Percentiles rank a stretch among this genome's conserved stretches.
These are phyloP conservation scores for Pantherophis vulpinus DNA, from an alignment of 2,797 vertebrate genomes.

Conservation along the genomic window DNA sequence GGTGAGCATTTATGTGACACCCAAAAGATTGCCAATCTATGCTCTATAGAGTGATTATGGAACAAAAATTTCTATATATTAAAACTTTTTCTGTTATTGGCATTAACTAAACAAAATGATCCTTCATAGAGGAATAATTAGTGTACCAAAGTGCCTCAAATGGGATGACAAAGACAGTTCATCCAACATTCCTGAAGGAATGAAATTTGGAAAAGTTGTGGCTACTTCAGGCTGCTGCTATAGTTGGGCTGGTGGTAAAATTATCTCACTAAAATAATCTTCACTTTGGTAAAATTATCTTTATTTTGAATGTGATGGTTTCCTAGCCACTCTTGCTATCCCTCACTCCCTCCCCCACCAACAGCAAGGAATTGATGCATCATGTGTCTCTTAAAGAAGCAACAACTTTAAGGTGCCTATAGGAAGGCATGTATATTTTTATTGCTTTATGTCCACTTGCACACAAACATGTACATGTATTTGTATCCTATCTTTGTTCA, in stretches of 20 bases:
- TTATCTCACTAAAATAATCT: neutral
- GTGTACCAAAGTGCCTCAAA: neutral
- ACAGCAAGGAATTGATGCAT: neutral
- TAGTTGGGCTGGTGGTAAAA: neutral
- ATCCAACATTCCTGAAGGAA: neutral
- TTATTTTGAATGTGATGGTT: neutral
- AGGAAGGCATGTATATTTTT: neutral
- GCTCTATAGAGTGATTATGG: slow-evolving; percentile 16
- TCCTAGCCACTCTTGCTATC: neutral
- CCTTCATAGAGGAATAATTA: neutral
- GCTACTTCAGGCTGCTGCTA: neutral
- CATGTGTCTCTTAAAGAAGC: neutral
- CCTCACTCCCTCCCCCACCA: neutral
- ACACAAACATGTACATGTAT: neutral
- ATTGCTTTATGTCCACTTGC: neutral
- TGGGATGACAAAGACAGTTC: neutral
- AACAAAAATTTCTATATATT: neutral
- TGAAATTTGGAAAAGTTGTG: neutral
- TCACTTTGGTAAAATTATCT: neutral
- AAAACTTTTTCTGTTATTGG: neutral
- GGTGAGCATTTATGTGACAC: neutral
- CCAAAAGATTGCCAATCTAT: neutral
- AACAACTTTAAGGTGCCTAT: neutral
- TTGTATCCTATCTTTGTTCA: neutral
- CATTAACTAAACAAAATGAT: neutral